Evolutionary conservation across 2,797 vertebrate genomes (phyloP).

Genomic region (Acanthurus leucopareius): DNA sequence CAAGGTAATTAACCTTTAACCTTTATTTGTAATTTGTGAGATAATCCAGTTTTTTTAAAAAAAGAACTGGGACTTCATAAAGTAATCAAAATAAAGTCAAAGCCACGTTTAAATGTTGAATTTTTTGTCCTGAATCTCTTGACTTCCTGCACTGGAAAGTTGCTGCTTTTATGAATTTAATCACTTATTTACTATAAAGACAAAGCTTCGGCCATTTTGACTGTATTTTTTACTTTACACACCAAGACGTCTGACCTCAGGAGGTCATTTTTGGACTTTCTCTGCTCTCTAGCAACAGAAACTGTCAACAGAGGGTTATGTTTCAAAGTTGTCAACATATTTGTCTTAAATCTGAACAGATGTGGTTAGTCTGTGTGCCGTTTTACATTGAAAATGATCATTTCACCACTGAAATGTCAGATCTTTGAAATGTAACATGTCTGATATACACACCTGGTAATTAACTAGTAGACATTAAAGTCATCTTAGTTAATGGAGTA

Average conservation of each 20-base stretch:
- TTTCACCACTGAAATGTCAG: too few species aligned
- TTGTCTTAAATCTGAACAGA: background rate
- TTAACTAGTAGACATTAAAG: too few species aligned
- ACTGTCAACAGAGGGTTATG: background rate
- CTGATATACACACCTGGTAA: too few species aligned
- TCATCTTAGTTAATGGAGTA: too few species aligned
- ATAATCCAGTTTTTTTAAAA: background rate
- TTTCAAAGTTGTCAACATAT: too few species aligned
- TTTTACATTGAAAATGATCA: background rate
- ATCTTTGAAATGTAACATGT: too few species aligned
- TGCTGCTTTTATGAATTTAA: background rate
- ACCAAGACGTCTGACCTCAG: background rate
- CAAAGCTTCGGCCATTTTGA: background rate
- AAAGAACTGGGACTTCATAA: too few species aligned
- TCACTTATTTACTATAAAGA: too few species aligned
- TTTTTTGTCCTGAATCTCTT: background rate
- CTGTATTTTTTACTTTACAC: background rate
- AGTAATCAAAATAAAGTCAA: background rate
- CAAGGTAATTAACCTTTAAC: slow-evolving; percentile 80
- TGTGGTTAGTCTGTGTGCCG: background rate
- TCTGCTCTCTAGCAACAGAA: background rate
- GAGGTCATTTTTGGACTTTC: background rate
- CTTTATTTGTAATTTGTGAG: background rate
- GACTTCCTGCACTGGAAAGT: background rate
- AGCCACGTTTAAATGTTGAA: background rate